phyloP scores from a whole-genome alignment of 2,888 invertebrate species.

The Napeogenes inachia region DNA sequence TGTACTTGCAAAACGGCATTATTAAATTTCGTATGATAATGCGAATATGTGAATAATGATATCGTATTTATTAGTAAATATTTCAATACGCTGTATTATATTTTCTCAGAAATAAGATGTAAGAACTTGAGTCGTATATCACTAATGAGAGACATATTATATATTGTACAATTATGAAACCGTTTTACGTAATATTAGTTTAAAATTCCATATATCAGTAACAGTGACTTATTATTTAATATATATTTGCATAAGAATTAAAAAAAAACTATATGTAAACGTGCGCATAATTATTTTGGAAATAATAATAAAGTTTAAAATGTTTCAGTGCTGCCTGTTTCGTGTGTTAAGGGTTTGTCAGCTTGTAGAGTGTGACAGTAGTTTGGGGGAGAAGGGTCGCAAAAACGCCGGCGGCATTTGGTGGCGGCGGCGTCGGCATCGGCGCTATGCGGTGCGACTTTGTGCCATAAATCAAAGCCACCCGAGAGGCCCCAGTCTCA shows the following conservation, averaged over 20 bases:
- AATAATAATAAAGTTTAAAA: slow-evolving; percentile 3
- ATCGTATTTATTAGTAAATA: not conserved
- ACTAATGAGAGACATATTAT: too few species aligned
- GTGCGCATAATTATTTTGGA: not conserved
- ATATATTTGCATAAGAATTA: not conserved
- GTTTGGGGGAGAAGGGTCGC: slow-evolving; percentile 46
- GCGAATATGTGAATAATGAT: not conserved
- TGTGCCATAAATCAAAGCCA: slow-evolving; percentile 70
- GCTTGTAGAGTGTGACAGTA: slow-evolving; percentile 42
- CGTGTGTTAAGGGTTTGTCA: slow-evolving; percentile 42
- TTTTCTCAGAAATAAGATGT: too few species aligned
- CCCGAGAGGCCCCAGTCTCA: slow-evolving; percentile 60
- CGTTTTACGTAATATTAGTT: too few species aligned
- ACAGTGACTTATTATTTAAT: not conserved
- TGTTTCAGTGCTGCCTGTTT: slow-evolving; percentile 20
- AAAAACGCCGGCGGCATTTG: slow-evolving; percentile 58
- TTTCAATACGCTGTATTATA: too few species aligned
- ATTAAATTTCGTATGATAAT: not conserved
- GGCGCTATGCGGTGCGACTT: slow-evolving; percentile 57
- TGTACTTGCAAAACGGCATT: not conserved
- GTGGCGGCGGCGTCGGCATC: slow-evolving; percentile 36
- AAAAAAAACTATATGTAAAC: not conserved
- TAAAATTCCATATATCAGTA: too few species aligned
- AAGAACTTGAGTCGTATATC: too few species aligned
- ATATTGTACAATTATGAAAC: too few species aligned